phyloP scores from a whole-genome alignment of 2,888 invertebrate species.

The Nemurella pictetii region DNA sequence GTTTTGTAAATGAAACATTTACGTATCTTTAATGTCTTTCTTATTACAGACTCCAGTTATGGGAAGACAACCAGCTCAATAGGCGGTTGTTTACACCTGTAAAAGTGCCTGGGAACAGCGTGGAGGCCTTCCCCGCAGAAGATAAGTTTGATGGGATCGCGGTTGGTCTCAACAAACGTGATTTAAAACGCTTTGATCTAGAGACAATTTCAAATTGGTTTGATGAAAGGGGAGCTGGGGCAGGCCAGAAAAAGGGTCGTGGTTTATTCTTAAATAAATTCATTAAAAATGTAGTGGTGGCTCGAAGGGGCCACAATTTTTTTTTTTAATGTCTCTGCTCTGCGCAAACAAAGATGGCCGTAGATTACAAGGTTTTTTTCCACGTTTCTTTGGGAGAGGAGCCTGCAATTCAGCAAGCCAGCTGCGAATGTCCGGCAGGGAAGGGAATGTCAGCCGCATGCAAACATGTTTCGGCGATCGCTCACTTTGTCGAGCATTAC shows the following conservation, averaged over 20 bases:
- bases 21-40: not conserved
- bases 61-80: not conserved
- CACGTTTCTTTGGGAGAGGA: not conserved
- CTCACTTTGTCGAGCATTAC: not conserved
- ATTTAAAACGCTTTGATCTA: not conserved
- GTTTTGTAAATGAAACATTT: no score
- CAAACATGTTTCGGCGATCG: not conserved
- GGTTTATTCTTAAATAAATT: not conserved
- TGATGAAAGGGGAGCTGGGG: not conserved
- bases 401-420: not conserved
- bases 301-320: not conserved
- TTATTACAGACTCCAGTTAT: not conserved
- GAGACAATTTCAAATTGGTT: not conserved
- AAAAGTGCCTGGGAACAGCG: not conserved
- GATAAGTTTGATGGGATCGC: not conserved
- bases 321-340: no score
- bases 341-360: not conserved
- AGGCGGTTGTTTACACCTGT: not conserved
- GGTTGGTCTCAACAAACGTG: not conserved
- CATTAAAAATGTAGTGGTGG: not conserved
- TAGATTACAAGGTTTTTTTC: not conserved
- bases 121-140: not conserved
- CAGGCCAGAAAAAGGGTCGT: not conserved
- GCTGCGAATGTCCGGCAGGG: not conserved
- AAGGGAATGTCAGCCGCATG: not conserved